Conservation (phyloP, 1,140 invertebrate species). For the Lineus longissimus region DNA sequence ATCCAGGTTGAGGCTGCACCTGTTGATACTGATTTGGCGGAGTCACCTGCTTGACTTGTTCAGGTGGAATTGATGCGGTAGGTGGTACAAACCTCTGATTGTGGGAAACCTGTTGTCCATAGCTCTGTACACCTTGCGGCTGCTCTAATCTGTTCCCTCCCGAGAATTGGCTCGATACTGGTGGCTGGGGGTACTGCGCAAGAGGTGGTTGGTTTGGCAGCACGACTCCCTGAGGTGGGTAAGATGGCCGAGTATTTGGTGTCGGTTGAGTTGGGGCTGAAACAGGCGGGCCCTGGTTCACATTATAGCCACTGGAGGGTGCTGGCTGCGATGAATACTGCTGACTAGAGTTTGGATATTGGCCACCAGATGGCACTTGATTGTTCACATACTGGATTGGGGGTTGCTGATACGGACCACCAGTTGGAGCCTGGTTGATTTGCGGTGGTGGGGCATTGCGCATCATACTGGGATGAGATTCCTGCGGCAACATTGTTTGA, state of each 20-base stretch:
- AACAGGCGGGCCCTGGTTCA: not conserved
- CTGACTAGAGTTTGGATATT: not conserved
- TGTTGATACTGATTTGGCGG: conserved; percentile 9
- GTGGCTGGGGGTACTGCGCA: not conserved
- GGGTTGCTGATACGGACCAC: not conserved
- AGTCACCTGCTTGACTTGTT: not conserved
- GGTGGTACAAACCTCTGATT: conserved; percentile 3
- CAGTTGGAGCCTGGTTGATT: too few species aligned
- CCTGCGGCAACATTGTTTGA: too few species aligned
- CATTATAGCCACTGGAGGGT: too few species aligned
- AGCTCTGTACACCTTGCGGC: not conserved
- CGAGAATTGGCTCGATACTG: not conserved
- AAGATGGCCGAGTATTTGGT: not conserved
- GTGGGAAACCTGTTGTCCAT: conserved; percentile 4
- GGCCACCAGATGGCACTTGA: not conserved
- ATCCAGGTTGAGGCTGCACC: not conserved
- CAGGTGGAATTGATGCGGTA: conserved; percentile 6
- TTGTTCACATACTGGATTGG: not conserved
- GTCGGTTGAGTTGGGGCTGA: not conserved
- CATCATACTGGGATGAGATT: too few species aligned
- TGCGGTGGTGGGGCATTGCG: too few species aligned
- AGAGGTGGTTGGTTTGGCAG: not conserved
- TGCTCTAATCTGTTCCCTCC: not conserved
- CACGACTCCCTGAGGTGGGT: not conserved
- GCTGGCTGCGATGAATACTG: too few species aligned